Conservation (phyloP, 37 sponge, comb jelly and placozoan species). For the Beroe forskalii region DNA sequence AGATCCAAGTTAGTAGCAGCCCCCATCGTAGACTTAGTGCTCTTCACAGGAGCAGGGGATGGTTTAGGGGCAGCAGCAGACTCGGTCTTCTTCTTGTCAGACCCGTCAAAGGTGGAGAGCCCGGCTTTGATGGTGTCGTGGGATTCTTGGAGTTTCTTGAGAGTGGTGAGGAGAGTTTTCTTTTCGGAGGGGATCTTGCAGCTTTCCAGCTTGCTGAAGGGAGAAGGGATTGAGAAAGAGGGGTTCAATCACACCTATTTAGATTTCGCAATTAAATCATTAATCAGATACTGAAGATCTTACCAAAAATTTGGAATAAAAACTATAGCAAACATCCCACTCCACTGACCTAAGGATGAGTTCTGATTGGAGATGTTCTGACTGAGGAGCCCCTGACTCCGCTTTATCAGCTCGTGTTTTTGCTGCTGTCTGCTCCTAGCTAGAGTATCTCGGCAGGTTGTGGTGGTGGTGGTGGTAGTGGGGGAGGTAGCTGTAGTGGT, state of each 20-base stretch:
- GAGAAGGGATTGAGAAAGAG: background rate
- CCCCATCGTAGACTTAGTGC: conserved; percentile 4
- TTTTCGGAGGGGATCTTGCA: conserved; percentile 41
- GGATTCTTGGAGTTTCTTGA: conserved; percentile 33
- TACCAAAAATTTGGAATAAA: background rate
- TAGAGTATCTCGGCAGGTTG: background rate
- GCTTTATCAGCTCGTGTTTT: conserved; percentile 9
- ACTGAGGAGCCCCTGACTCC: conserved; percentile 24
- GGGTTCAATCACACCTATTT: too few relatives aligned
- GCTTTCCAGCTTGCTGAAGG: conserved; percentile 18
- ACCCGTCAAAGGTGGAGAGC: background rate
- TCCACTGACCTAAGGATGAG: background rate
- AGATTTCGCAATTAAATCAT: too few relatives aligned
- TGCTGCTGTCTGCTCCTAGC: background rate
- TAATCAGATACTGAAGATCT: too few relatives aligned
- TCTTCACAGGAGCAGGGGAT: background rate
- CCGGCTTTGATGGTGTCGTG: conserved; percentile 47
- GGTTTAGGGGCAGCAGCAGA: background rate
- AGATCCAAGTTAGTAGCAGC: conserved; percentile 48
- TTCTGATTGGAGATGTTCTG: conserved; percentile 55
- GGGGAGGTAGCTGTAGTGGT: background rate
- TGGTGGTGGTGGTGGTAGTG: background rate
- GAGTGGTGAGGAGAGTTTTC: background rate
- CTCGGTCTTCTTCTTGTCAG: background rate
- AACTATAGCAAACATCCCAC: background rate